Percentiles rank a stretch among this genome's conserved stretches.
These are phyloP conservation scores for Drosophila koepferae DNA, from an alignment of 2,888 invertebrate genomes.

Conservation along the genomic window DNA sequence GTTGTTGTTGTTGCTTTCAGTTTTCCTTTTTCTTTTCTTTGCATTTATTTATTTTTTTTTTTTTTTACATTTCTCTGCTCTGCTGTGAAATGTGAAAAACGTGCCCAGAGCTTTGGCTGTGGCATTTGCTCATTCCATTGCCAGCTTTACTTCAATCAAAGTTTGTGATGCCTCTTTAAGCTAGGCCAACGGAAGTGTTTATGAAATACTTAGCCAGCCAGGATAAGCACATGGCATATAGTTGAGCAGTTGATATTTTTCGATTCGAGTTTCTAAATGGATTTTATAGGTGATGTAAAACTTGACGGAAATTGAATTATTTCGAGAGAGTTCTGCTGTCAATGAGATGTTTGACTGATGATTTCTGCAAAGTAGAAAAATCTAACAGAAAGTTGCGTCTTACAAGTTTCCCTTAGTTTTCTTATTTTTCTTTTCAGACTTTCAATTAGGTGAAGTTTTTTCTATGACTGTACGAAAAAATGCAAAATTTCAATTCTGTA, in stretches of 20 bases:
- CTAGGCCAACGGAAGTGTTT: slow-evolving; percentile 1
- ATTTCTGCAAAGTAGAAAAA: background rate
- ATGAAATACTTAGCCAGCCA: background rate
- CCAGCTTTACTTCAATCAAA: slow-evolving; percentile 33
- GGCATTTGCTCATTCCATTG: slow-evolving; percentile 28
- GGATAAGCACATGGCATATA: background rate
- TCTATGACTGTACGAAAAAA: background rate
- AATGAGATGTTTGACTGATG: too few relatives aligned
- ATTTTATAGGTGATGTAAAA: background rate
- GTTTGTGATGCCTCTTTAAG: slow-evolving; percentile 22
- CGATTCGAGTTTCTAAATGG: background rate
- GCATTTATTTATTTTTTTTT: background rate
- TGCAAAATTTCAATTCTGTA: background rate
- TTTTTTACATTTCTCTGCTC: background rate
- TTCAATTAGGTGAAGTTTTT: background rate
- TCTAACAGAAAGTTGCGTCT: too few relatives aligned
- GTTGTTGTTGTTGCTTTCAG: slow-evolving; percentile 2
- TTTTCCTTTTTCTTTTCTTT: background rate
- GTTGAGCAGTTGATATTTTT: background rate
- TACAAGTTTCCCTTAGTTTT: background rate
- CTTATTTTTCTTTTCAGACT: background rate
- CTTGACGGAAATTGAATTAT: background rate
- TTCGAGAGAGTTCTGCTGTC: too few relatives aligned
- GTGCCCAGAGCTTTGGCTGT: slow-evolving; percentile 54
- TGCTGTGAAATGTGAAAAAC: slow-evolving; percentile 71